Evolutionary conservation across 2,113 vertebrate species (phyloP).

Genomic region (Picathartes gymnocephalus): DNA sequence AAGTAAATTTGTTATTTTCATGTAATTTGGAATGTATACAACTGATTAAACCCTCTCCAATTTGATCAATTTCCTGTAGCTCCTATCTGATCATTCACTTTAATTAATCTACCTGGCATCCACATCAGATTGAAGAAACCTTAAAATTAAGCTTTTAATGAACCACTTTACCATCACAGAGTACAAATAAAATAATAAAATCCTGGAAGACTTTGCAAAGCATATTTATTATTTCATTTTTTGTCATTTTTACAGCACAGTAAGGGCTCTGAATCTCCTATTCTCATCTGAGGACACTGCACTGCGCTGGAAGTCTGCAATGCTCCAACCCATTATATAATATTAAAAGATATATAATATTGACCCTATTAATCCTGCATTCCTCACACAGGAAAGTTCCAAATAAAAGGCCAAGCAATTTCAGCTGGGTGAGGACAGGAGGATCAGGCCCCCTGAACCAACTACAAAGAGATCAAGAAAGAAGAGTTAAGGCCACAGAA

Average conservation of each 20-base stretch:
- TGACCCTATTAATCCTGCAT: not conserved
- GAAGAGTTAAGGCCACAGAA: not conserved
- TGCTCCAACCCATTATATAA: not conserved
- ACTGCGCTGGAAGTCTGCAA: not conserved
- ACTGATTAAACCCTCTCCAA: constrained; percentile 12
- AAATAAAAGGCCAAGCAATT: not conserved
- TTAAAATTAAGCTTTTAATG: constrained; percentile 45
- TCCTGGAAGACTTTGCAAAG: not conserved
- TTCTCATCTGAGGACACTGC: not conserved
- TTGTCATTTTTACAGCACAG: not conserved
- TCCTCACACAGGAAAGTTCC: not conserved
- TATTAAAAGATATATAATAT: not conserved
- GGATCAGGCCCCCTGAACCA: not conserved
- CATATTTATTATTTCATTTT: constrained; percentile 5
- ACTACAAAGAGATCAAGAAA: not conserved
- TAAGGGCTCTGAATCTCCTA: constrained; percentile 5
- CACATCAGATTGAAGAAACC: constrained; percentile 6
- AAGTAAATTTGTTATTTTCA: not conserved
- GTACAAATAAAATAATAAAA: constrained; percentile 37
- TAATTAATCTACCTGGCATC: constrained; percentile 39
- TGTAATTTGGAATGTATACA: constrained; percentile 12
- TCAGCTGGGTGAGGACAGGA: not conserved
- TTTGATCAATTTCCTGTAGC: constrained; percentile 21
- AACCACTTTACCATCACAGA: not conserved
- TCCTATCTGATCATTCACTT: constrained; percentile 28